These are phyloP conservation scores for Diacarnus erythraeanus DNA, from an alignment of 37 sponge, comb jelly and placozoan species.

Conservation along the genomic window DNA sequence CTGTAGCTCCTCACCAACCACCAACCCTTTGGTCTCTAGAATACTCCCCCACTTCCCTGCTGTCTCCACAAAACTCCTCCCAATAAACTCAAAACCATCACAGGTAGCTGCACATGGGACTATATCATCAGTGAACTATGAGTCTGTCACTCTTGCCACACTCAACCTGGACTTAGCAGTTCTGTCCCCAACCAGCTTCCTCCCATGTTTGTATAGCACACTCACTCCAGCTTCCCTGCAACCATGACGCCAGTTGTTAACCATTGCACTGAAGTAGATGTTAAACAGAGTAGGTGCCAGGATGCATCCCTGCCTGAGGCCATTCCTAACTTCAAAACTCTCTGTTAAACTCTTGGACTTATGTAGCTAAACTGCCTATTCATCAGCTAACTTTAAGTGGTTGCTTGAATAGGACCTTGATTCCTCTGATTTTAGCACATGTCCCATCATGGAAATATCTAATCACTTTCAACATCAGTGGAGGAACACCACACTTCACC, in stretches of 20 bases:
- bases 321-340: too few species aligned
- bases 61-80: too few species aligned
- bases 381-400: too few species aligned
- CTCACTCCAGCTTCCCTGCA: slow-evolving; percentile 1
- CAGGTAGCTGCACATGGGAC: background rate
- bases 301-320: too few species aligned
- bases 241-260: background rate
- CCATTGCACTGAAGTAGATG: slow-evolving; percentile 5
- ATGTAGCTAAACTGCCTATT: too few species aligned
- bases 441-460: background rate
- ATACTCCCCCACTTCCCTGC: too few species aligned
- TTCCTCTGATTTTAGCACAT: background rate
- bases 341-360: too few species aligned
- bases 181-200: slow-evolving; percentile 28
- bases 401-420: too few species aligned
- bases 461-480: background rate
- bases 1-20: background rate
- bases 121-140: slow-evolving; percentile 23
- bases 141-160: slow-evolving; percentile 12
- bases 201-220: slow-evolving; percentile 13
- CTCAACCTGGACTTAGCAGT: slow-evolving; percentile 17
- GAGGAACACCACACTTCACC: slow-evolving; percentile 11
- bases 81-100: background rate
- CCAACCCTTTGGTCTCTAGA: background rate
- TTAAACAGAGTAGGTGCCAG: slow-evolving; percentile 13